Percentiles rank a stretch among this genome's conserved stretches.
Conservation (phyloP, 2,888 invertebrate species). For the Watsonalla cultraria region DNA sequence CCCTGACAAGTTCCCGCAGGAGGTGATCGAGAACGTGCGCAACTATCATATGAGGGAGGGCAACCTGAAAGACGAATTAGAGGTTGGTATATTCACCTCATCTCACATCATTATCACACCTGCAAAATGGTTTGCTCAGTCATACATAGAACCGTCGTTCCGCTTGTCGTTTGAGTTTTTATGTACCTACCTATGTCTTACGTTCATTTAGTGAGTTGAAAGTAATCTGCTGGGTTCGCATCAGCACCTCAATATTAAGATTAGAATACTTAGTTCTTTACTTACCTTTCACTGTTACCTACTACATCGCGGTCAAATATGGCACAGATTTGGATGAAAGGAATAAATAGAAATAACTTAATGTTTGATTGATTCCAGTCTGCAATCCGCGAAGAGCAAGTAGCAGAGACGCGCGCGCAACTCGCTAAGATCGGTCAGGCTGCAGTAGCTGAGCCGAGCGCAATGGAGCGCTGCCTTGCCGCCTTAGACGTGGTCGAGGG, state of each 20-base stretch:
- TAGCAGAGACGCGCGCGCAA: conserved; percentile 48
- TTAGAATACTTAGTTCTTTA: too few relatives aligned
- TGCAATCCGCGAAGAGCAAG: conserved; percentile 54
- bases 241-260: too few relatives aligned
- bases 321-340: too few relatives aligned
- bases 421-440: conserved; percentile 59
- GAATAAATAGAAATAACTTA: conserved; percentile 5
- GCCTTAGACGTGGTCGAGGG: conserved; percentile 68
- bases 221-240: too few relatives aligned
- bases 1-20: conserved; percentile 83
- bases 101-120: too few relatives aligned
- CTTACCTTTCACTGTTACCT: too few relatives aligned
- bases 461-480: conserved; percentile 60
- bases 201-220: too few relatives aligned
- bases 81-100: conserved; percentile 36
- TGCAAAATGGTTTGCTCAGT: too few relatives aligned
- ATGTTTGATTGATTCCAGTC: conserved; percentile 26
- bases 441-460: conserved; percentile 58
- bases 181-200: too few relatives aligned
- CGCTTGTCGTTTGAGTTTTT: too few relatives aligned
- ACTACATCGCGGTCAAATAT: too few relatives aligned
- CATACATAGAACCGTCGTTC: too few relatives aligned
- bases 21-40: conserved; percentile 82
- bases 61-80: conserved; percentile 79
- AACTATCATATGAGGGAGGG: conserved; percentile 83